Evolutionary conservation across 1,140 invertebrate species (phyloP).

Genomic region (Habropoda laboriosa): DNA sequence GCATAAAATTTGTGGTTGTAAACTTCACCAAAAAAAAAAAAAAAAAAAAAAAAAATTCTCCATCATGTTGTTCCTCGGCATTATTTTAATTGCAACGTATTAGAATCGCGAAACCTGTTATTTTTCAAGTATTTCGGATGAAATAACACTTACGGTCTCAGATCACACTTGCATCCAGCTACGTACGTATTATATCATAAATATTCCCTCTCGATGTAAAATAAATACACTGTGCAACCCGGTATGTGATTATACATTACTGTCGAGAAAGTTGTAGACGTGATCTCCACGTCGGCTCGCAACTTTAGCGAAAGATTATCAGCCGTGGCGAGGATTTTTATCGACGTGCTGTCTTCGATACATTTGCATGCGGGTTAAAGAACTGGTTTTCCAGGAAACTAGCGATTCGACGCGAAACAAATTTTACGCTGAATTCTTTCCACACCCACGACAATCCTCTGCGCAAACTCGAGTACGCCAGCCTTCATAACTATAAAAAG

Average conservation of each 20-base stretch:
- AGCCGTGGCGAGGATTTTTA: not conserved
- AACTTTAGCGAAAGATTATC: not conserved
- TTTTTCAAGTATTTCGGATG: not conserved
- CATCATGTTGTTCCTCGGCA: not conserved
- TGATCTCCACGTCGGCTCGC: not conserved
- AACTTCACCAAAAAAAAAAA: too few relatives aligned
- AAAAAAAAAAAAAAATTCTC: not conserved
- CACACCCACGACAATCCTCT: not conserved
- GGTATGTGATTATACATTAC: not conserved
- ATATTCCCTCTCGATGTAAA: too few relatives aligned
- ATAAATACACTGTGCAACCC: not conserved
- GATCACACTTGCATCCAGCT: not conserved
- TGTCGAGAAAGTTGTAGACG: not conserved
- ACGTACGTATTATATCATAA: not conserved
- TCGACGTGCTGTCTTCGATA: not conserved
- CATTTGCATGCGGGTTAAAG: constrained; percentile 4
- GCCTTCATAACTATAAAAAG: not conserved
- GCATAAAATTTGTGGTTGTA: not conserved
- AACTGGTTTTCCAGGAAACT: constrained; percentile 10
- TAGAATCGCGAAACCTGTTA: not conserved
- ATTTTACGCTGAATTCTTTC: not conserved
- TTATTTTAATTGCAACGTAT: not conserved
- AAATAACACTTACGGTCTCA: not conserved
- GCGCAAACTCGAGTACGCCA: not conserved
- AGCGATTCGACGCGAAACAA: not conserved